Evolutionary conservation across 2,113 vertebrate species (phyloP).

Genomic region (Athene cunicularia): DNA sequence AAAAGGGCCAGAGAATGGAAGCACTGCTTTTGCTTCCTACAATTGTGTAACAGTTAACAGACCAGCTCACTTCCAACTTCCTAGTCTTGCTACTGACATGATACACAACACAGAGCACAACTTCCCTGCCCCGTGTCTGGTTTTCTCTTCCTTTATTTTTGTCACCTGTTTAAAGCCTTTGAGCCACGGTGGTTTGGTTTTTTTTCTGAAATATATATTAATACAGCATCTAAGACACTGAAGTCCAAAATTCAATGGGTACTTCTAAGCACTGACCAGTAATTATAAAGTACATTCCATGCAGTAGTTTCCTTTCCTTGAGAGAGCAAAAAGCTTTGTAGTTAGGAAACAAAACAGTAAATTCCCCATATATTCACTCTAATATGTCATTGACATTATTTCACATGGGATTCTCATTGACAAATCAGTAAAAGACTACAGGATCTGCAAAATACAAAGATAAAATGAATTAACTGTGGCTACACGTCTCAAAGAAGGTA

Average conservation of each 20-base stretch:
- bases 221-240: not conserved
- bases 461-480: not conserved
- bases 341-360: not conserved
- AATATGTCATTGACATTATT: not conserved
- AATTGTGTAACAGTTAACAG: fast-evolving
- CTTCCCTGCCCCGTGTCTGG: not conserved
- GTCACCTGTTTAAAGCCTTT: not conserved
- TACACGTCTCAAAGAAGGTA: not conserved
- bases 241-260: not conserved
- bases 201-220: not conserved
- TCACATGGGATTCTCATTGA: not conserved
- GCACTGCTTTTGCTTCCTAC: not conserved
- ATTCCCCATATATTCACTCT: not conserved
- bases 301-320: not conserved
- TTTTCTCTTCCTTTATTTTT: not conserved
- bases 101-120: fast-evolving
- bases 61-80: not conserved
- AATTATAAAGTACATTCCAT: not conserved
- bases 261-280: not conserved
- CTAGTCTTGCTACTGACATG: not conserved
- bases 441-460: not conserved
- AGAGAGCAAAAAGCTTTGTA: not conserved
- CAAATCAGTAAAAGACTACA: not conserved
- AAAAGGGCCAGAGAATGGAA: not conserved
- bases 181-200: not conserved